These are phyloP conservation scores for Crambe crambe DNA, from an alignment of 37 sponge, comb jelly and placozoan genomes.

Conservation along the genomic window DNA sequence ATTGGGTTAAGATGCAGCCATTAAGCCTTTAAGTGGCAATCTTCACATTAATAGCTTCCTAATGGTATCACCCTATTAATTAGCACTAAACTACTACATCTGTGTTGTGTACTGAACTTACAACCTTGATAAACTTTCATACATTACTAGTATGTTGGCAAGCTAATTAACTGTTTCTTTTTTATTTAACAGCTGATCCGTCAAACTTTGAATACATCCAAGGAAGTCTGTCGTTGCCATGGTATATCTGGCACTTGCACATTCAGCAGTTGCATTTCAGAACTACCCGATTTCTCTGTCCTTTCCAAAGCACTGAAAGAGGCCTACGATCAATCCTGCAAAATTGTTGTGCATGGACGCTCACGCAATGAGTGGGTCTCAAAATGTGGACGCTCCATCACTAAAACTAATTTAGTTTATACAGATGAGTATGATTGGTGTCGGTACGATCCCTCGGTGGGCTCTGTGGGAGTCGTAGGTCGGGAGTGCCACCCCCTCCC, in stretches of 20 bases:
- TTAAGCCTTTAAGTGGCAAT: too few relatives aligned
- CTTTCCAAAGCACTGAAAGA: conserved; percentile 15
- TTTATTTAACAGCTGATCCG: not conserved
- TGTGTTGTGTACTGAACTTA: too few relatives aligned
- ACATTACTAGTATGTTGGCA: too few relatives aligned
- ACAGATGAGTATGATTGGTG: conserved; percentile 23
- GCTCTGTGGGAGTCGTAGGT: conserved; percentile 30
- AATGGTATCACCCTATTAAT: too few relatives aligned
- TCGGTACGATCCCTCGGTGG: not conserved
- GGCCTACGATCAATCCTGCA: conserved; percentile 18
- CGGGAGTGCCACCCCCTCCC: conserved; percentile 25
- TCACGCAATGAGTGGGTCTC: conserved; percentile 9
- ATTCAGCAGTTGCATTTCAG: conserved; percentile 18
- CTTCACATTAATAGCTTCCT: too few relatives aligned
- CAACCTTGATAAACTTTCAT: too few relatives aligned
- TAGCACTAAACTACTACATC: too few relatives aligned
- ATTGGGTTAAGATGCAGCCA: too few relatives aligned
- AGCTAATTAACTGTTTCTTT: too few relatives aligned
- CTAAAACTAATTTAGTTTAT: conserved; percentile 2
- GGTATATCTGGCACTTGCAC: conserved; percentile 60
- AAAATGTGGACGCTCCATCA: not conserved
- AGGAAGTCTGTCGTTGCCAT: conserved; percentile 25
- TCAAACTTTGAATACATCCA: not conserved
- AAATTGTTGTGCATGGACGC: conserved; percentile 5
- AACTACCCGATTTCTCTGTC: conserved; percentile 18